Evolutionary conservation across 92 coral and sea anemone genomes (phyloP).

Genomic region (Virgularia gustaviana): DNA sequence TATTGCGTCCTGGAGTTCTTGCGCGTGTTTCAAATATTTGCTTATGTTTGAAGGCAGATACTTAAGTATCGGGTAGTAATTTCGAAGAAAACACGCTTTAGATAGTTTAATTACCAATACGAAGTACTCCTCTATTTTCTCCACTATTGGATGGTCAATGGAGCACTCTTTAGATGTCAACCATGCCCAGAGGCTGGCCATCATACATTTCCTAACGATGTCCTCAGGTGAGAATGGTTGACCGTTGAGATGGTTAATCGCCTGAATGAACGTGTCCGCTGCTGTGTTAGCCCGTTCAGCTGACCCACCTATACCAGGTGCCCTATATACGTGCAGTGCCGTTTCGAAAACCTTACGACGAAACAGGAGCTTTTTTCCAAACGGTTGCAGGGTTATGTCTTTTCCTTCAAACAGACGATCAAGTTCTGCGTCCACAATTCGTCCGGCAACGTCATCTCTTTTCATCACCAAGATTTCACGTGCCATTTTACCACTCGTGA

Average conservation of each 20-base stretch:
- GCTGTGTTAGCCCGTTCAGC: not conserved
- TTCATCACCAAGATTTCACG: slow-evolving; percentile 44
- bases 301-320: not conserved
- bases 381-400: slow-evolving; percentile 21
- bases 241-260: not conserved
- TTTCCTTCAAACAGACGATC: slow-evolving; percentile 17
- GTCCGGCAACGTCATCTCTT: slow-evolving; percentile 41
- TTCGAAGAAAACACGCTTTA: slow-evolving; percentile 1
- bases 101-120: not conserved
- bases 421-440: slow-evolving; percentile 28
- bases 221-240: slow-evolving; percentile 1
- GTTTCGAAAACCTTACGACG: slow-evolving; percentile 1
- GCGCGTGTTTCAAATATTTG: slow-evolving; percentile 6
- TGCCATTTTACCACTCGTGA: slow-evolving; percentile 36
- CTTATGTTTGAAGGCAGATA: slow-evolving; percentile 7
- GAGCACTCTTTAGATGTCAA: not conserved
- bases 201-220: not conserved
- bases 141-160: not conserved
- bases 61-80: slow-evolving; percentile 28
- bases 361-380: slow-evolving; percentile 10
- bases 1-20: slow-evolving; percentile 14
- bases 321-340: slow-evolving; percentile 14
- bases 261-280: not conserved
- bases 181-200: slow-evolving; percentile 1
- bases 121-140: not conserved